Conservation (phyloP, 2,888 invertebrate species). For the Erebia ligea region DNA sequence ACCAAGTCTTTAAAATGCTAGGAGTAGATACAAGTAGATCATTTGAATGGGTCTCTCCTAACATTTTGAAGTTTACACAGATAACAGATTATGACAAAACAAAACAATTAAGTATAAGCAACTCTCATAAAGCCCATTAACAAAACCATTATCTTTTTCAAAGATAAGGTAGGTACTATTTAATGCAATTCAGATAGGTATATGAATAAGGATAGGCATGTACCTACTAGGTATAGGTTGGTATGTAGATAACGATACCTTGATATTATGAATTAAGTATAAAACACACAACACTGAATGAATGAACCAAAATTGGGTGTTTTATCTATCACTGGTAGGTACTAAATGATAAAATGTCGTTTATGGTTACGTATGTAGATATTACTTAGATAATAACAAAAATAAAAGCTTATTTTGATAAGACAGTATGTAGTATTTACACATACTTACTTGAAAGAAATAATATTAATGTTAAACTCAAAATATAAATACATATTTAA, state of each 20-base stretch:
- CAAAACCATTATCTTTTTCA: too few species aligned
- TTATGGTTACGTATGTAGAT: conserved; percentile 14
- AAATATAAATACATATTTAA: too few species aligned
- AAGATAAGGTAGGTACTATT: too few species aligned
- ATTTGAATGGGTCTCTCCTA: too few species aligned
- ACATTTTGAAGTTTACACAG: too few species aligned
- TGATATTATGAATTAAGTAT: conserved; percentile 7
- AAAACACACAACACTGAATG: conserved; percentile 16
- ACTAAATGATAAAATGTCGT: conserved; percentile 11
- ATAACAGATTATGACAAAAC: too few species aligned
- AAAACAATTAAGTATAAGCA: too few species aligned
- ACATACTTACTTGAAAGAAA: neutral
- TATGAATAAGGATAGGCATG: neutral
- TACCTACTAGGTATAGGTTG: neutral
- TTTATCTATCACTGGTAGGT: neutral
- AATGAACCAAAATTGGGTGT: conserved; percentile 20
- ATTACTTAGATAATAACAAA: neutral
- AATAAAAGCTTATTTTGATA: conserved; percentile 11
- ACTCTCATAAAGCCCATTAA: too few species aligned
- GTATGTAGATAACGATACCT: conserved; percentile 2
- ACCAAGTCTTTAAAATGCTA: too few species aligned
- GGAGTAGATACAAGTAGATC: too few species aligned
- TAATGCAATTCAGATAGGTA: neutral
- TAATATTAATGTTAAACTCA: neutral
- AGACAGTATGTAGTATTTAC: too few species aligned